Evolutionary conservation across 2,888 invertebrate genomes (phyloP).

Genomic region (Hydrotaea cyrtoneurina): DNA sequence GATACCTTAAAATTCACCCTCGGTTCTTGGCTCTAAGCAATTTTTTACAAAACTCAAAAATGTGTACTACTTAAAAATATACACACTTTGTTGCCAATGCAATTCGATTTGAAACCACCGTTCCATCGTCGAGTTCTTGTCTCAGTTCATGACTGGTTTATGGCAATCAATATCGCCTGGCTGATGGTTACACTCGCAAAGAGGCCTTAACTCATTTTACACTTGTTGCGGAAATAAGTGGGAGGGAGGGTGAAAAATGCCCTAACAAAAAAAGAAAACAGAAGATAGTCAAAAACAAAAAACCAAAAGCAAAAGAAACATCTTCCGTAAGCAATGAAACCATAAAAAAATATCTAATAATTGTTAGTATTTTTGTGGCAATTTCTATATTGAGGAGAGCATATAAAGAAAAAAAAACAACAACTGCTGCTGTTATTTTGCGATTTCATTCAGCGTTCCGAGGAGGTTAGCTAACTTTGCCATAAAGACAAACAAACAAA

Average conservation of each 20-base stretch:
- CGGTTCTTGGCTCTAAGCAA: too few relatives aligned
- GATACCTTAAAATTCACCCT: too few relatives aligned
- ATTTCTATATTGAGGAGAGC: background rate
- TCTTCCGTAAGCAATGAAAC: constrained; percentile 8
- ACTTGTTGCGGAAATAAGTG: constrained; percentile 19
- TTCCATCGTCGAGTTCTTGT: background rate
- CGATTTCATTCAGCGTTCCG: constrained; percentile 8
- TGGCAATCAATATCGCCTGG: background rate
- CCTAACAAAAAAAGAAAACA: background rate
- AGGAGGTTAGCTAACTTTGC: constrained; percentile 6
- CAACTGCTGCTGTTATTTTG: background rate
- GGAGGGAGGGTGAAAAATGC: constrained; percentile 1
- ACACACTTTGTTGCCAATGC: too few relatives aligned
- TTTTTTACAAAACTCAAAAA: too few relatives aligned
- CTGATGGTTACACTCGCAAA: background rate
- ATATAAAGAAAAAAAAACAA: background rate
- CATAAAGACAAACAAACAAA: background rate
- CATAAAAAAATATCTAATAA: background rate
- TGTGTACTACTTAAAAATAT: too few relatives aligned
- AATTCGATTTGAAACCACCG: too few relatives aligned
- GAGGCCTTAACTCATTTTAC: constrained; percentile 5
- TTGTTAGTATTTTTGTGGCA: background rate
- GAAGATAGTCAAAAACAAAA: background rate
- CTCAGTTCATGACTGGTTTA: background rate
- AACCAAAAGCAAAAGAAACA: background rate